phyloP scores from a whole-genome alignment of 1,140 invertebrate genomes.

The Nylanderia fulva region DNA sequence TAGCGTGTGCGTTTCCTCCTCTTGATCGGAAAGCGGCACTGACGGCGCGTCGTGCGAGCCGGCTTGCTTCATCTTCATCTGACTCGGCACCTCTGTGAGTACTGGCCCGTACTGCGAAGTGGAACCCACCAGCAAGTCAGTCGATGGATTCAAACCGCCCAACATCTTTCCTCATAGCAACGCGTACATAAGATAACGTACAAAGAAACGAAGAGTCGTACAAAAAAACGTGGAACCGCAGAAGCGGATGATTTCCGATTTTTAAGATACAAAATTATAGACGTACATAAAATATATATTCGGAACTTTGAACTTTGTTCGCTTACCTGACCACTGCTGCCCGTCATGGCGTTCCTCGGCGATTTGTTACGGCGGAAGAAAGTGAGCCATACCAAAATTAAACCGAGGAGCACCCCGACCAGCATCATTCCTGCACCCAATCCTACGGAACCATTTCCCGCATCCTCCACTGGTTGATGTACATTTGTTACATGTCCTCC shows the following conservation, averaged over 20 bases:
- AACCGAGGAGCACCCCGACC: constrained; percentile 77
- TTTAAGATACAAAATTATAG: constrained; percentile 61
- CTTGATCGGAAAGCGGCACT: constrained; percentile 83
- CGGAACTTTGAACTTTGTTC: constrained; percentile 16
- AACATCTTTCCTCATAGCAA: constrained; percentile 86
- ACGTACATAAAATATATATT: constrained; percentile 26
- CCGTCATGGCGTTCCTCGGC: constrained; percentile 81
- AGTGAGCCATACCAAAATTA: constrained; percentile 80
- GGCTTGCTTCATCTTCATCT: constrained; percentile 80
- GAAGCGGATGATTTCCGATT: constrained; percentile 41
- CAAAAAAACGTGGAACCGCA: constrained; percentile 58
- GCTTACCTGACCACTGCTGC: constrained; percentile 84
- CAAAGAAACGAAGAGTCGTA: constrained; percentile 75
- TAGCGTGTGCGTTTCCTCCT: constrained; percentile 84
- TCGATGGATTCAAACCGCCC: constrained; percentile 86
- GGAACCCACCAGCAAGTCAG: constrained; percentile 87
- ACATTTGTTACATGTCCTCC: constrained; percentile 61
- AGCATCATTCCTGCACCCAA: constrained; percentile 81
- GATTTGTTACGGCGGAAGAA: constrained; percentile 82
- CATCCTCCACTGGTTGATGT: constrained; percentile 73
- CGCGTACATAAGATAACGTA: constrained; percentile 84
- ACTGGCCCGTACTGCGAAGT: constrained; percentile 86
- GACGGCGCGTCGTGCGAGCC: constrained; percentile 75
- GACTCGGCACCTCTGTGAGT: constrained; percentile 84
- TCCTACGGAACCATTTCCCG: constrained; percentile 76